A percentile compares a stretch with the other conserved stretches of the same genome.
phyloP scores from a whole-genome alignment of 2,113 vertebrate genomes.

The Potamarius usumacintae region DNA sequence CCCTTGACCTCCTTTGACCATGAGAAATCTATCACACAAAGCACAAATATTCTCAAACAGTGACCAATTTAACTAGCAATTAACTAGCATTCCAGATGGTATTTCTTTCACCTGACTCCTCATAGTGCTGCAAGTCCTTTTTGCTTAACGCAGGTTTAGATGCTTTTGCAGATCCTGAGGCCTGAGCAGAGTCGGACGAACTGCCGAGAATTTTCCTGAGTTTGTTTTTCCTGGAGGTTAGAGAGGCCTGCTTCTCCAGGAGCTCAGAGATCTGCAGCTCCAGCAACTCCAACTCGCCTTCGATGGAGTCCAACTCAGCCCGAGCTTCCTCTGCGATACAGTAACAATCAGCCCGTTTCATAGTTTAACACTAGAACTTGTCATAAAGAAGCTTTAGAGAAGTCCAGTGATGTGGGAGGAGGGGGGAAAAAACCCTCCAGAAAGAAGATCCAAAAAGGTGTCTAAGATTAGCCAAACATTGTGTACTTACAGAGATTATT shows the following conservation, averaged over 20 bases:
- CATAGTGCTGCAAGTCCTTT: constrained; percentile 74
- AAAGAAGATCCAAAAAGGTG: background rate
- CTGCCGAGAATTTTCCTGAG: constrained; percentile 78
- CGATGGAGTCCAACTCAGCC: constrained; percentile 79
- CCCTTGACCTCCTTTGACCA: constrained; percentile 83
- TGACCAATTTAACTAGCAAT: no score
- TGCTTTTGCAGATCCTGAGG: constrained; percentile 57
- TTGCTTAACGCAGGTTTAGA: constrained; percentile 64
- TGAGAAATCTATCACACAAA: constrained; percentile 78
- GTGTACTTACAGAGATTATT: background rate
- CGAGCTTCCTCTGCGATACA: constrained; percentile 75
- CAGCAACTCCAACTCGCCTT: constrained; percentile 81
- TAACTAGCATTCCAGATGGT: no score
- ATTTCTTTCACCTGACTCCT: constrained; percentile 75
- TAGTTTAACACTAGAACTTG: background rate
- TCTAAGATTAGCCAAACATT: background rate
- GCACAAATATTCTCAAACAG: background rate
- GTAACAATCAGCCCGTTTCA: background rate
- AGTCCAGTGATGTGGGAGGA: no score
- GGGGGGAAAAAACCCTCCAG: background rate
- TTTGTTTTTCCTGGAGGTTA: constrained; percentile 74
- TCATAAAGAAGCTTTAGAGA: background rate
- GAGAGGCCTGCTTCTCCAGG: constrained; percentile 80
- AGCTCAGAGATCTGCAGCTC: constrained; percentile 88
- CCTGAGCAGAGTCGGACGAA: constrained; percentile 62